Conservation (phyloP, 2,113 vertebrate species). For the Eclectus roratus region DNA sequence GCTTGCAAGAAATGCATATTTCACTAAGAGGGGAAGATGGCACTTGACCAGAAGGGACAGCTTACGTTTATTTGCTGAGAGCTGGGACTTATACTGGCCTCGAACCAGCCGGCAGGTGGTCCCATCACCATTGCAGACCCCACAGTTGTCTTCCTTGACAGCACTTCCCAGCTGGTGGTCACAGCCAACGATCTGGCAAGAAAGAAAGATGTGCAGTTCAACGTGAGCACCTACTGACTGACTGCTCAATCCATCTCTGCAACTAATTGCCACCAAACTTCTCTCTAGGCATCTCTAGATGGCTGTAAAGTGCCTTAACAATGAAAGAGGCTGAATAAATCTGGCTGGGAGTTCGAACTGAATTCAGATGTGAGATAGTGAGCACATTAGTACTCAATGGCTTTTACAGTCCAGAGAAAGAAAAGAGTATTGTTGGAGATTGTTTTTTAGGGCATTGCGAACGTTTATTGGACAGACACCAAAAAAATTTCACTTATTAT, state of each 20-base stretch:
- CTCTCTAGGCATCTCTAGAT: background rate
- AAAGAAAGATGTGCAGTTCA: constrained; percentile 71
- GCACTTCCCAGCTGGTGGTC: constrained; percentile 92
- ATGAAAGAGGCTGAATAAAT: background rate
- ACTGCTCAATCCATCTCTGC: background rate
- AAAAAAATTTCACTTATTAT: background rate
- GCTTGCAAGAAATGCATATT: background rate
- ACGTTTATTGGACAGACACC: background rate
- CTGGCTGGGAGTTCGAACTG: background rate
- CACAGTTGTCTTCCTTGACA: constrained; percentile 95
- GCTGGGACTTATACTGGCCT: constrained; percentile 94
- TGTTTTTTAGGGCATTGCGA: background rate
- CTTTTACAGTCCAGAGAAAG: constrained; percentile 29
- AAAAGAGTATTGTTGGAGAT: background rate
- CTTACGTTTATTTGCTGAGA: constrained; percentile 89
- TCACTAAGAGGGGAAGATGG: background rate
- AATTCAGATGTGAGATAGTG: background rate
- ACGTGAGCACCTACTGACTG: background rate
- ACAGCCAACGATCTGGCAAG: constrained; percentile 91
- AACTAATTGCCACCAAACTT: background rate
- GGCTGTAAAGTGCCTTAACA: constrained; percentile 15
- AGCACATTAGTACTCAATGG: background rate
- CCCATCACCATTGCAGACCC: constrained; percentile 92
- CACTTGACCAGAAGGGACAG: background rate
- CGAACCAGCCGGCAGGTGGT: constrained; percentile 94